Evolutionary conservation across 1,140 invertebrate species (phyloP).

Genomic region (Araneus ventricosus): DNA sequence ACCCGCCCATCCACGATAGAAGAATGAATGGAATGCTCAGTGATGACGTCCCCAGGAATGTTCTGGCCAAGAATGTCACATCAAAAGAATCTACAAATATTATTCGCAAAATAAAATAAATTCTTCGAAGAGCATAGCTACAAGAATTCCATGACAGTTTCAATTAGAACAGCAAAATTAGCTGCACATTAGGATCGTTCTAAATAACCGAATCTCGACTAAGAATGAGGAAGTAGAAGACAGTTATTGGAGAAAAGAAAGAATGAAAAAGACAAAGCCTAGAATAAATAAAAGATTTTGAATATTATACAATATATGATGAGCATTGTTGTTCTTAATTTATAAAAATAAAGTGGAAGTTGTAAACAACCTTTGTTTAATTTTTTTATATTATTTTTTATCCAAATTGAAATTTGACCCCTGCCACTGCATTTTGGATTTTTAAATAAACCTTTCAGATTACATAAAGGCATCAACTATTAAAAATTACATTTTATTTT

Average conservation of each 20-base stretch:
- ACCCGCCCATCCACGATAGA: not conserved
- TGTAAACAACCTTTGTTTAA: too few species aligned
- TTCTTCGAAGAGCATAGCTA: not conserved
- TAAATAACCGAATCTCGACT: not conserved
- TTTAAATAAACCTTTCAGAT: too few species aligned
- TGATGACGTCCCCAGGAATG: not conserved
- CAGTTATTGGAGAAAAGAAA: not conserved
- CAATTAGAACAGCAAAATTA: not conserved
- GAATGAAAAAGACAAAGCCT: too few species aligned
- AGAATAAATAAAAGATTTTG: too few species aligned
- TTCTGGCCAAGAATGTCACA: not conserved
- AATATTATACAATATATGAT: too few species aligned
- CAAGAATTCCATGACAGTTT: constrained; percentile 7
- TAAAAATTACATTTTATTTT: too few species aligned
- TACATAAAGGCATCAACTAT: too few species aligned
- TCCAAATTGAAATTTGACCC: too few species aligned
- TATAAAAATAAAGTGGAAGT: too few species aligned
- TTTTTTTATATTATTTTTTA: too few species aligned
- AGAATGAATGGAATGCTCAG: not conserved
- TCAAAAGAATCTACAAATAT: constrained; percentile 19
- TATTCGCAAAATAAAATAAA: constrained; percentile 9
- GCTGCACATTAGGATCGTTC: not conserved
- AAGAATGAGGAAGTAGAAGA: not conserved
- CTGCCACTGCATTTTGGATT: too few species aligned
- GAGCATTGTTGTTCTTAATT: too few species aligned